Evolutionary conservation across 2,888 invertebrate genomes (phyloP), one percentile per base, ranked within the genome.

Genomic region (Teleogryllus oceanicus): DNA sequence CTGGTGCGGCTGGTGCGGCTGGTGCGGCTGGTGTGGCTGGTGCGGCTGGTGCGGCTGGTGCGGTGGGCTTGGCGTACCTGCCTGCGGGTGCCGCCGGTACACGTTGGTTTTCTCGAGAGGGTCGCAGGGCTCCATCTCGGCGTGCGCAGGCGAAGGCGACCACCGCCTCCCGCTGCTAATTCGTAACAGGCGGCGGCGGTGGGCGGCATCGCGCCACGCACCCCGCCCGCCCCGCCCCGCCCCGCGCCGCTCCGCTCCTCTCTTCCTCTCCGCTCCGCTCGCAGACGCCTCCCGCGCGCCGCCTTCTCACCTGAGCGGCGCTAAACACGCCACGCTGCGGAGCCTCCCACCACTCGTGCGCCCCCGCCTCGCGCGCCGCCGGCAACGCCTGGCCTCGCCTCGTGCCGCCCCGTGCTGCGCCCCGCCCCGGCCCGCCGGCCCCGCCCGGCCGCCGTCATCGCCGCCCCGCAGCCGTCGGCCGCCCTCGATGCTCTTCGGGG

Each of bases 51-150:
- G 62, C n/a, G 16, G 62, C 62, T 11, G 62, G 62, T 4, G 13
- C 62, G 62, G 62, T n/a, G 62, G 62, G n/a, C 62, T 18, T 78
- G 76, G 50, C 18, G 50, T 77, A 81, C 81, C 82, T 82, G 81
- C 81, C 21, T 82, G 80, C 20, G 82, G 82, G 1, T 80, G 79
- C 16, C 82, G 76, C 24, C 81, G 74, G 80, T 80, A 82, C 50
- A 81, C 80, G 75, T 81, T 78, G 62, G 76, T 78, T 49, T 82
- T 81, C 74, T 81, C 78, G 76, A 82, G 78, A 11, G 82, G 82
- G 74, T 82, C 82, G 24, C 81, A 80, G 10, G 82, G 78, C 76
- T 82, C 81, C 82, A 82, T 82, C 21, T 74, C 16, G 12, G 18
- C 37, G 13, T 24, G 21, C 74, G 49, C 16, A 20, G 24, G 76